Base-by-base conservation (phyloP, 2,888 invertebrate species). In the Cryptosula pallasiana region DNA sequence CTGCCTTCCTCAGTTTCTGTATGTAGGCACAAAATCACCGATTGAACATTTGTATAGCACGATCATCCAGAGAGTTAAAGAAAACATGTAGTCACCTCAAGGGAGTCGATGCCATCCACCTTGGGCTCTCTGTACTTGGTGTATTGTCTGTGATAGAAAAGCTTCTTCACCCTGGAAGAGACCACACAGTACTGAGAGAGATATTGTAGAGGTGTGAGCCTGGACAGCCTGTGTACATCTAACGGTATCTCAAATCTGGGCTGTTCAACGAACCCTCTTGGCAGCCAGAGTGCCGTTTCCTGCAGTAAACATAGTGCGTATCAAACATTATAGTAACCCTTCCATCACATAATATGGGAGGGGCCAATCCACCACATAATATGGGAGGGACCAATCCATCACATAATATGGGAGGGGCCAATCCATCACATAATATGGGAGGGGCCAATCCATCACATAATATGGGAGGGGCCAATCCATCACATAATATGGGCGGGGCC, bases 221-320 rank as follows among this genome's bases (percentile, higher is more conserved):
- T n/a, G 29, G 63, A 27, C 13, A 63, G 32, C 13, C 13, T 63
- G 13, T 34, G 25, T 34, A 63, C 25, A 27, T 63, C 27, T 13
- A 63, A 16, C 13, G 63, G 63, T 16, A 63, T 63, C 32, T 63
- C 63, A 63, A 63, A 63, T n/a, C 63, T 63, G 3, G 63, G 63
- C 32, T 29, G 63, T 32, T 63, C 63, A 9, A 63, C 32, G 32
- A 63, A 63, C 9, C 63, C 63, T 32, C 32, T 63, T 5, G 63
- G 63, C 9, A 63, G 63, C 63, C 63, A 63, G 2, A 5, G 13
- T 5, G 63, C 20, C 3, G 63, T 13, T n/a, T 63, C n/a, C 57
- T 57, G 3, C 32, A 29, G 63, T 63, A 63, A n/a, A n/a, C n/a
- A n/a, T n/a, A n/a, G n/a, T n/a, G n/a, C n/a, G n/a, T n/a, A n/a